These are phyloP conservation scores for Leucoraja ocellata DNA, from an alignment of 2,797 vertebrate species.

Conservation along the genomic window DNA sequence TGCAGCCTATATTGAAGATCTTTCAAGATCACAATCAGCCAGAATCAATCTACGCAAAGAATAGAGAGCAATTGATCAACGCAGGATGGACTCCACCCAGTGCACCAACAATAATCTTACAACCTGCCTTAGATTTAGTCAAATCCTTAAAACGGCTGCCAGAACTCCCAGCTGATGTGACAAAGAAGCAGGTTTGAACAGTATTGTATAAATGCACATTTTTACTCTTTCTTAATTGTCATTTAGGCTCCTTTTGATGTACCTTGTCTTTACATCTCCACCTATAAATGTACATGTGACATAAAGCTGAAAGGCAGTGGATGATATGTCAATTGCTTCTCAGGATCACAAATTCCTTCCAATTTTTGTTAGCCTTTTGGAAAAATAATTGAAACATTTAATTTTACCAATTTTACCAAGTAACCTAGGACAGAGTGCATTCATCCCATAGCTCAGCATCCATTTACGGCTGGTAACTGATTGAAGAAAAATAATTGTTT, in stretches of 20 bases:
- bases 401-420: not conserved
- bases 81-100: slow-evolving; percentile 50
- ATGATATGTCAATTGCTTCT: not conserved
- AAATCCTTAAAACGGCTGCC: slow-evolving; percentile 45
- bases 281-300: not conserved
- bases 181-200: slow-evolving; percentile 54
- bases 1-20: slow-evolving; percentile 63
- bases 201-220: not conserved
- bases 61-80: slow-evolving; percentile 49
- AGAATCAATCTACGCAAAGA: slow-evolving; percentile 54
- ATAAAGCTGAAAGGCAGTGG: not conserved
- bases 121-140: slow-evolving; percentile 37
- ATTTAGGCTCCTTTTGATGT: not conserved
- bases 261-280: not conserved
- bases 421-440: not conserved
- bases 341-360: not conserved
- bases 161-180: slow-evolving; percentile 46
- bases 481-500: not conserved
- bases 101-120: slow-evolving; percentile 42
- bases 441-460: not conserved
- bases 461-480: not conserved
- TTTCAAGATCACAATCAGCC: slow-evolving; percentile 57
- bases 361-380: not conserved
- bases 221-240: not conserved
- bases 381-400: not conserved